phyloP scores from a whole-genome alignment of 2,113 vertebrate species.

The Paramormyrops kingsleyae region DNA sequence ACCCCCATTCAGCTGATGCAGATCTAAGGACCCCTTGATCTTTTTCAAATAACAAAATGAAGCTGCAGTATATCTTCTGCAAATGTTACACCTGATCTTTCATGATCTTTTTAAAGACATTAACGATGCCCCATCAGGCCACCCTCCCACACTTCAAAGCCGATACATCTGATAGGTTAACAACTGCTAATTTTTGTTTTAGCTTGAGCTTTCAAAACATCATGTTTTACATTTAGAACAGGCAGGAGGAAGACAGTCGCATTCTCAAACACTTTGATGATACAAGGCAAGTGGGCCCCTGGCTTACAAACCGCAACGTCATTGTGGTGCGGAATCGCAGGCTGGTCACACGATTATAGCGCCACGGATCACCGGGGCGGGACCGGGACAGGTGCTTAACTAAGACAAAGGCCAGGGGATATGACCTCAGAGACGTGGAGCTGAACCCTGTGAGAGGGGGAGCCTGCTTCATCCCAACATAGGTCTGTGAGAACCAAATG shows the following conservation, averaged over 20 bases:
- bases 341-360: neutral
- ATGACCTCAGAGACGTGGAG: neutral
- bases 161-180: neutral
- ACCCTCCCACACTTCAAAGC: neutral
- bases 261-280: neutral
- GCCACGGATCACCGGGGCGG: neutral
- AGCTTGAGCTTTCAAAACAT: neutral
- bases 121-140: neutral
- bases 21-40: neutral
- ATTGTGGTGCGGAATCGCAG: neutral
- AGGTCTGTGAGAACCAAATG: neutral
- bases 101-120: neutral
- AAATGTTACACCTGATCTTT: neutral
- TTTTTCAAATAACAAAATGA: neutral
- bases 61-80: neutral
- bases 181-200: neutral
- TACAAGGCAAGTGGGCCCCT: neutral
- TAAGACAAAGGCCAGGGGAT: neutral
- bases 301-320: neutral
- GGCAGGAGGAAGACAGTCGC: neutral
- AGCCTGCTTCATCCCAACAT: conserved; percentile 24
- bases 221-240: neutral
- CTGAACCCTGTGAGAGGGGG: neutral
- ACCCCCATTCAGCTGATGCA: neutral
- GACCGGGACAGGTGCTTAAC: conserved; percentile 6